A percentile compares a stretch with the other conserved stretches of the same genome.
phyloP scores from a whole-genome alignment of 2,797 vertebrate species.

The Hipposideros larvatus region DNA sequence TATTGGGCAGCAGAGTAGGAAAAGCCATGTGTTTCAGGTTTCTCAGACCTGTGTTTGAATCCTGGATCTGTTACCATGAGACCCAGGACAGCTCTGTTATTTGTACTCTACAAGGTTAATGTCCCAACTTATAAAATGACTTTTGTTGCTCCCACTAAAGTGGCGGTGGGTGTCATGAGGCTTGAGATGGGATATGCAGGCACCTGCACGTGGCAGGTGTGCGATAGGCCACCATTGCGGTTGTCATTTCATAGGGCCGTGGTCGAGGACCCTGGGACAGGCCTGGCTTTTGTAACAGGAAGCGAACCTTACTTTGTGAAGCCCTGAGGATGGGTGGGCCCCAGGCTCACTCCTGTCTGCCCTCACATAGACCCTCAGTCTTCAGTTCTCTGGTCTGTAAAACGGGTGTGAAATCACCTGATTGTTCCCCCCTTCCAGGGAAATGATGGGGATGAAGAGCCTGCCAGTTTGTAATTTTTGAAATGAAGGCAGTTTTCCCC shows the following conservation, averaged over 20 bases:
- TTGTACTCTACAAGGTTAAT: background rate
- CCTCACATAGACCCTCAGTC: background rate
- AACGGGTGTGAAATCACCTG: background rate
- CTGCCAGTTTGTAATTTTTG: background rate
- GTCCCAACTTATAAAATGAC: background rate
- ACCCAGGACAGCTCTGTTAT: background rate
- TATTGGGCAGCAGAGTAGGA: background rate
- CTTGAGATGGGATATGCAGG: too few relatives aligned
- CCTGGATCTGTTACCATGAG: background rate
- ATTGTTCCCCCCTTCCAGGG: background rate
- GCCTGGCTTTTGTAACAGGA: background rate
- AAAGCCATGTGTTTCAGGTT: background rate
- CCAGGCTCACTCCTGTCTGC: background rate
- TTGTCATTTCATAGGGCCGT: background rate
- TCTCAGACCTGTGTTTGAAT: background rate
- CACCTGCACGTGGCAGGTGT: background rate
- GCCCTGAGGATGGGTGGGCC: too few relatives aligned
- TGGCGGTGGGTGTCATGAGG: background rate
- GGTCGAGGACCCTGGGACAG: background rate
- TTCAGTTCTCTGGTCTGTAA: background rate
- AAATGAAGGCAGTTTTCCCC: background rate
- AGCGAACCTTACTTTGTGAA: background rate
- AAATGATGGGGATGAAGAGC: background rate
- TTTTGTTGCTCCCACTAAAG: fast-evolving
- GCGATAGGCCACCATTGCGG: fast-evolving